These are phyloP conservation scores for Noctua janthina DNA, from an alignment of 2,888 invertebrate species.

Conservation along the genomic window DNA sequence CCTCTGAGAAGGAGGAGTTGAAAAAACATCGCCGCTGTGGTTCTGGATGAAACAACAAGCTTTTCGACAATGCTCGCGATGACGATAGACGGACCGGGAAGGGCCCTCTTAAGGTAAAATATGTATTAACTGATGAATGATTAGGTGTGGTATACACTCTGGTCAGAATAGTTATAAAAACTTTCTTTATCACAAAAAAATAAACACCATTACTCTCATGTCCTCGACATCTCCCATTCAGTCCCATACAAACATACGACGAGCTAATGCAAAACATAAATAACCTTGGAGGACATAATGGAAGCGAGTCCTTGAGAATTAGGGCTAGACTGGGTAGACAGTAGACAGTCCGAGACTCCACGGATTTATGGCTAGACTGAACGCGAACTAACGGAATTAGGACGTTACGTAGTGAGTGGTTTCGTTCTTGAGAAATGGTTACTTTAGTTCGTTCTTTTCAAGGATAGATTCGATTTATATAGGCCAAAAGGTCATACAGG, in stretches of 20 bases:
- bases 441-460: background rate
- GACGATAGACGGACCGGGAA: too few relatives aligned
- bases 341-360: constrained; percentile 27
- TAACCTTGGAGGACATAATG: constrained; percentile 38
- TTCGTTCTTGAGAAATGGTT: background rate
- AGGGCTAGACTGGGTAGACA: constrained; percentile 17
- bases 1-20: too few relatives aligned
- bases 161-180: background rate
- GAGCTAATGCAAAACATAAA: constrained; percentile 42
- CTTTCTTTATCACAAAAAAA: background rate
- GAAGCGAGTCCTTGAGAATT: constrained; percentile 53
- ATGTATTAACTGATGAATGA: background rate
- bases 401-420: constrained; percentile 7
- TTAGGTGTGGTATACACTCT: background rate
- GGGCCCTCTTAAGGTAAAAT: background rate
- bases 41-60: too few relatives aligned
- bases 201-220: background rate
- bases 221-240: background rate
- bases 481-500: background rate
- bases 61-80: too few relatives aligned
- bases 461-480: background rate
- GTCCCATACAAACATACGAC: constrained; percentile 22
- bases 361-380: constrained; percentile 53
- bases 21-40: too few relatives aligned
- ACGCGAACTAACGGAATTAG: constrained; percentile 43